Conservation (phyloP, 2,113 vertebrate species). For the Pipa parva region DNA sequence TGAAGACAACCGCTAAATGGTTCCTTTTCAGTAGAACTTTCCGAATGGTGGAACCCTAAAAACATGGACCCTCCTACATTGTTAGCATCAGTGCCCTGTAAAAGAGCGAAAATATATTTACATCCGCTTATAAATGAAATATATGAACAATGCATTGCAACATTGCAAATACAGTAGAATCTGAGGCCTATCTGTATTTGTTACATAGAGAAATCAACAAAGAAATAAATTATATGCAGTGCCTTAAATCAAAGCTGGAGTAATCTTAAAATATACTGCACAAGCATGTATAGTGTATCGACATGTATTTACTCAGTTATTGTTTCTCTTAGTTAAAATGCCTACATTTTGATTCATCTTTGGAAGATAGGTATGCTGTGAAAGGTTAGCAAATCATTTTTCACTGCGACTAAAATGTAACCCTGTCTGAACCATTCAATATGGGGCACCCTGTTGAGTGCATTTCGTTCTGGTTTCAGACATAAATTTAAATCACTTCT, state of each 20-base stretch:
- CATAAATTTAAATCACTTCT: slow-evolving; percentile 26
- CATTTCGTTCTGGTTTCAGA: slow-evolving; percentile 30
- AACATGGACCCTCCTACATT: too few relatives aligned
- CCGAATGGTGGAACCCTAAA: too few relatives aligned
- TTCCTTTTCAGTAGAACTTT: too few relatives aligned
- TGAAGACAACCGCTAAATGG: too few relatives aligned
- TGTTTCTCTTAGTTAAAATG: not conserved
- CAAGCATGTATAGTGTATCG: not conserved
- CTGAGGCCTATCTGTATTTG: too few relatives aligned
- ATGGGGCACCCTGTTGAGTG: slow-evolving; percentile 22
- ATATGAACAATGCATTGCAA: too few relatives aligned
- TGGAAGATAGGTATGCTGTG: slow-evolving; percentile 22
- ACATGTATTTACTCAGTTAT: not conserved
- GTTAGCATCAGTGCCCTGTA: too few relatives aligned
- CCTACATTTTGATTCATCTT: slow-evolving; percentile 8
- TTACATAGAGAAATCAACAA: not conserved
- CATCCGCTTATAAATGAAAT: too few relatives aligned
- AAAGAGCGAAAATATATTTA: too few relatives aligned
- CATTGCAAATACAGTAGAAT: too few relatives aligned
- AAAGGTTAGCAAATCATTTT: slow-evolving; percentile 30
- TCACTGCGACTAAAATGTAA: slow-evolving; percentile 21
- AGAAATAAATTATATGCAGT: not conserved
- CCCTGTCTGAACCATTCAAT: slow-evolving; percentile 18
- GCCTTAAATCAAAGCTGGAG: not conserved
- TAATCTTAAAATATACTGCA: not conserved